Evolutionary conservation across 2,888 invertebrate species (phyloP).

Genomic region (Drosophila rubida): DNA sequence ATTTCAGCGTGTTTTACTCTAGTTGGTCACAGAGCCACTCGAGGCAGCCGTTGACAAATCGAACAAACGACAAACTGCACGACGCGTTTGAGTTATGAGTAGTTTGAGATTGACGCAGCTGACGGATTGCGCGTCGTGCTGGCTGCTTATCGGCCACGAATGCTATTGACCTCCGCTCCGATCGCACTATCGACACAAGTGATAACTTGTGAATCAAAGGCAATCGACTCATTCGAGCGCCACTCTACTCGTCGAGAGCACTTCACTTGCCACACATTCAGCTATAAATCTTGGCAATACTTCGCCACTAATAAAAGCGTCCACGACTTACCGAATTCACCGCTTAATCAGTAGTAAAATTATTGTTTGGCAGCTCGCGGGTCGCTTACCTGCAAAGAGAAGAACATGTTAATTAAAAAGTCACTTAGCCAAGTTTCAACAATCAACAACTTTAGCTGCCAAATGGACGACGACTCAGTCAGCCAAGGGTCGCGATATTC

Average conservation of each 20-base stretch:
- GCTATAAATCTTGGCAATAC: background rate
- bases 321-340: constrained; percentile 27
- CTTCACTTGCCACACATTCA: background rate
- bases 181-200: background rate
- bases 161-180: constrained; percentile 61
- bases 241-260: background rate
- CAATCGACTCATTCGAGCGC: constrained; percentile 13
- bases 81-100: constrained; percentile 72
- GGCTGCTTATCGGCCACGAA: constrained; percentile 13
- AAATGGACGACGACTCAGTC: constrained; percentile 40
- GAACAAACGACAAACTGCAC: constrained; percentile 41
- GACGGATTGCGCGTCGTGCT: constrained; percentile 42
- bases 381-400: constrained; percentile 67
- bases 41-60: constrained; percentile 49
- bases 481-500: too few species aligned
- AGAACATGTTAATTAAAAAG: constrained; percentile 71
- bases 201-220: constrained; percentile 26
- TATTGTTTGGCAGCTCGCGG: constrained; percentile 14
- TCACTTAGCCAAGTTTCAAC: constrained; percentile 32
- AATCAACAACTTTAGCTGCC: constrained; percentile 64
- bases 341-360: constrained; percentile 1
- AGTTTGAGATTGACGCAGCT: constrained; percentile 76
- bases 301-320: background rate
- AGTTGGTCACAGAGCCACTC: constrained; percentile 65
- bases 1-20: constrained; percentile 75